Base-by-base conservation (phyloP, 1,140 invertebrate genomes). In the Lordiphosa collinella region DNA sequence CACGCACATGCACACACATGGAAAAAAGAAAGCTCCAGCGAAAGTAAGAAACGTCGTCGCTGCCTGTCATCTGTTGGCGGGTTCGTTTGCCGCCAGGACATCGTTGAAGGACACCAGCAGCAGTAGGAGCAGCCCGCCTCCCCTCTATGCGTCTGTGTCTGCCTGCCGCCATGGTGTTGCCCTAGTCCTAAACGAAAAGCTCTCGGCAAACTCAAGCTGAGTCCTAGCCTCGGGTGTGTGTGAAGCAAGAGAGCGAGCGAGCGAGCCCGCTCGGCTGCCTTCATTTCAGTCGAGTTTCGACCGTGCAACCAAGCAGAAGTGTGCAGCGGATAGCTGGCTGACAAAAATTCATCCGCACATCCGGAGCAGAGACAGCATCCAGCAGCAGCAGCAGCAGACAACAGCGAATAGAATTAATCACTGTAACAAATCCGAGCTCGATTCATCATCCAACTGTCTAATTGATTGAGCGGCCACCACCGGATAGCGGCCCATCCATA, bases 61-160 rank as follows among this genome's bases (percentile, higher is more conserved):
- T 57, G 53, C 53, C 65, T 66, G 66, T 86, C 85, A 87, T 85
- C 86, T 86, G 85, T 87, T 87, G 85, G 84, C 69, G 63, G 61
- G 61, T 65, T 57, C 70, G 84, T 72, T 79, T 63, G 75, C 70
- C 74, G 74, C 61, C 61, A 86, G 80, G 80, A 86, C 80, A 72
- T 80, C 25, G 25, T 8, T 86, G 80, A 86, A 86, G 80, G 80
- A 86, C 80, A 84, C 69, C 16, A 75, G 18, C 60, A 61, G 51
- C 49, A 58, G 40, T 25, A 64, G 31, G 12, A 37, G 10, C 47
- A 12, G 53, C 49, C 16, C 37, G 11, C 36, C 49, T 12, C 10
- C 4, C 48, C 41, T 51, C 25, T 40, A 46, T 43, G 31, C 76
- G 71, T 65, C 43, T 71, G 58, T 60, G 55, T 69, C 50, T 60